Conservation (phyloP, 2,888 invertebrate species). For the Pristionchus arcanus region DNA sequence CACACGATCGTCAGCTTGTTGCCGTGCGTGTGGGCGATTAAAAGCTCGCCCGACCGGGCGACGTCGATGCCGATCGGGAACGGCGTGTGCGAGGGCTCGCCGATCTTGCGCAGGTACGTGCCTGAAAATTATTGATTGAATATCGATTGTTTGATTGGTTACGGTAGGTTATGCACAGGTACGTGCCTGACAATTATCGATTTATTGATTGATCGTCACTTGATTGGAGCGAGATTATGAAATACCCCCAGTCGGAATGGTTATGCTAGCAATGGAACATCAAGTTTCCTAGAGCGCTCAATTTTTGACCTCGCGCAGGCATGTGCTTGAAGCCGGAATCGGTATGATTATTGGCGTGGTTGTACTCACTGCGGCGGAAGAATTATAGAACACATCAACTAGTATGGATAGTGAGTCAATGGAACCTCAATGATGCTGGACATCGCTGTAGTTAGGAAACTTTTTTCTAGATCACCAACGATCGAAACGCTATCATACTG, state of each 20-base stretch:
- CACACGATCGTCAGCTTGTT: slow-evolving; percentile 74
- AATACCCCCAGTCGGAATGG: too few species aligned
- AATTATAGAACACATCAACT: too few species aligned
- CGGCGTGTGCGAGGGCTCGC: slow-evolving; percentile 74
- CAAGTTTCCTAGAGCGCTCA: too few species aligned
- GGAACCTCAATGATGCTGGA: too few species aligned
- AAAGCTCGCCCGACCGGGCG: slow-evolving; percentile 66
- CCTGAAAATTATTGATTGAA: slow-evolving; percentile 60
- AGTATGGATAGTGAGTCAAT: too few species aligned
- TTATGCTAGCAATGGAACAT: too few species aligned
- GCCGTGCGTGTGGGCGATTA: slow-evolving; percentile 76
- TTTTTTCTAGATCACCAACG: too few species aligned
- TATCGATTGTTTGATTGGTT: not conserved
- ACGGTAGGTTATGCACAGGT: slow-evolving; percentile 64
- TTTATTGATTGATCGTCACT: not conserved
- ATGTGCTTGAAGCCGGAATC: too few species aligned
- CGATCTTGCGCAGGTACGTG: slow-evolving; percentile 72
- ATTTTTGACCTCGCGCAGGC: too few species aligned
- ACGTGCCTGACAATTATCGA: slow-evolving; percentile 63
- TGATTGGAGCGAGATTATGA: not conserved
- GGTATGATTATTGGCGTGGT: too few species aligned
- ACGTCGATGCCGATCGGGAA: slow-evolving; percentile 76
- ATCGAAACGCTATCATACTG: not conserved
- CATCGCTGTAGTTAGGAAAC: too few species aligned
- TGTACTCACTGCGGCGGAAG: too few species aligned